Base-by-base conservation (phyloP, 2,888 invertebrate species). In the Mesorhabditis sp. region DNA sequence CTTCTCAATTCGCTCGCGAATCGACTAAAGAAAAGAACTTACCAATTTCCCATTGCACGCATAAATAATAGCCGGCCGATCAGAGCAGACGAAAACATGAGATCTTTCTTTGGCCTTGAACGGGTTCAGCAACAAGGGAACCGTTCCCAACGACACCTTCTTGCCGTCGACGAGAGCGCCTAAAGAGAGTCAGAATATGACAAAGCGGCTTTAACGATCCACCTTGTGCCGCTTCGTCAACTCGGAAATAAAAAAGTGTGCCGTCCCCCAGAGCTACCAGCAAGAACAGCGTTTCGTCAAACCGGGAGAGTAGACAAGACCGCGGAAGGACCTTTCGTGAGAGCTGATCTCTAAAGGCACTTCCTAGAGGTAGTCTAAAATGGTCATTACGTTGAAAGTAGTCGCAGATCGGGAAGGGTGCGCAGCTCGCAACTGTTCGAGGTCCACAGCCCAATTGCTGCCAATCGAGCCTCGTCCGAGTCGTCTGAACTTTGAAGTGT, bases 61-160 rank as follows among this genome's bases (percentile, higher is more conserved):
- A n/a, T 50, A 50, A n/a, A 50, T 50, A 13, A 50, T 50, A 13
- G 65, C 65, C 0, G 97, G 97, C 67, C 97, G 90, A 87, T 98
- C 97, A 0, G 95, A 96, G 87, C 98, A 98, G 42, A 96, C 98
- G 88, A 98, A 98, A 50, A 98, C 95, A 87, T 96, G 97, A 15
- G 93, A 93, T 92, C 76, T 92, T 6, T 74, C 75, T 45, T 76
- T 72, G 15, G 80, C 74, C 7, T 67, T 90, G 86, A 98, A 97
- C 5, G 93, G 93, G 74, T 92, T 90, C 69, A 98, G 88, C 13
- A 93, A 93, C 0, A 95, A 96, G 13, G 97, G 97, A 86, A 97
- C 96, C 0, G 97, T 98, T 67, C 98, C 98, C 4, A 98, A 89
- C 0, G 95, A 95, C 28, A 97, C 95, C 86, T 94, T 93, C 88